A percentile compares a stretch with the other conserved stretches of the same genome.
These are phyloP conservation scores for Meganola albula DNA, from an alignment of 2,888 invertebrate genomes.

Conservation along the genomic window DNA sequence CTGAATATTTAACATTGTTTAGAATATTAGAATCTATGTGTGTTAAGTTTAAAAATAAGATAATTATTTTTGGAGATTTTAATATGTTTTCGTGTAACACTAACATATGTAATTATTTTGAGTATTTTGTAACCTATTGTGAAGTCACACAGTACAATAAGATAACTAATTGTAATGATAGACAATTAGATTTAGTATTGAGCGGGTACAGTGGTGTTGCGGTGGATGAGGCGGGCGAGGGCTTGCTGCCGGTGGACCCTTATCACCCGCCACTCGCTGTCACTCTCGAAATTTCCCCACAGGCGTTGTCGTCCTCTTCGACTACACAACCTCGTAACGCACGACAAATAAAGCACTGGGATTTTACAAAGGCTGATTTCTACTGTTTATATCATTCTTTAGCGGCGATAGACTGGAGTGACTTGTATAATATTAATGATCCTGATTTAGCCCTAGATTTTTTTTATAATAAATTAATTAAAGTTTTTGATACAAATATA, in stretches of 20 bases:
- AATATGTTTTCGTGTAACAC: not conserved
- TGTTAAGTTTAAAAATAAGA: not conserved
- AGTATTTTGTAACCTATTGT: conserved; percentile 4
- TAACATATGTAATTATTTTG: conserved; percentile 5
- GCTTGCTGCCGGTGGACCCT: not conserved
- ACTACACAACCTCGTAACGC: too few relatives aligned
- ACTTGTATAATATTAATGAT: too few relatives aligned
- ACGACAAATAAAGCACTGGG: too few relatives aligned
- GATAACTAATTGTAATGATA: conserved; percentile 2
- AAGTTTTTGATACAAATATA: too few relatives aligned
- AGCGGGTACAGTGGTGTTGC: not conserved
- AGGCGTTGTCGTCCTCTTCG: too few relatives aligned
- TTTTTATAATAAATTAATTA: too few relatives aligned
- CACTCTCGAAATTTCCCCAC: too few relatives aligned
- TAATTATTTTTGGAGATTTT: not conserved
- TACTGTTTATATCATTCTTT: too few relatives aligned
- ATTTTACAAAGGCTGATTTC: too few relatives aligned
- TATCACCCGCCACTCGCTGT: not conserved
- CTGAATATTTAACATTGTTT: conserved; percentile 7
- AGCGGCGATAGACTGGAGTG: too few relatives aligned
- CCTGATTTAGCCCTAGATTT: too few relatives aligned
- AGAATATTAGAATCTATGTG: conserved; percentile 5
- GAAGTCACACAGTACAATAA: conserved; percentile 3
- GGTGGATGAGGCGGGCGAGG: not conserved
- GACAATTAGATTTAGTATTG: not conserved